phyloP scores from a whole-genome alignment of 1,140 invertebrate species.

The Mamestra configurata region DNA sequence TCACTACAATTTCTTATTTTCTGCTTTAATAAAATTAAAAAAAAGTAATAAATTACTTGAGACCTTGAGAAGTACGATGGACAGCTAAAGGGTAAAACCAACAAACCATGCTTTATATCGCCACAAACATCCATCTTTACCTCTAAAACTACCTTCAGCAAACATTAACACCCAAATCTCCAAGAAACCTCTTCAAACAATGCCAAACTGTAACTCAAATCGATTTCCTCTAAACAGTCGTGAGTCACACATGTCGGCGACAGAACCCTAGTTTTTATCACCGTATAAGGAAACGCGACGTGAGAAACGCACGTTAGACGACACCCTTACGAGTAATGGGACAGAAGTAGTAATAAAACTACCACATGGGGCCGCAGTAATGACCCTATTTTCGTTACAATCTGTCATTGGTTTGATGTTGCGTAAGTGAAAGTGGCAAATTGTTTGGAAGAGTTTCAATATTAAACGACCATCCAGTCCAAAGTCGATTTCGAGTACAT shows the following conservation, averaged over 20 bases:
- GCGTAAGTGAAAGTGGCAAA: neutral
- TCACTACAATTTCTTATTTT: no score
- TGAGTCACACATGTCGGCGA: conserved; percentile 25
- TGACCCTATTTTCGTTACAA: conserved; percentile 30
- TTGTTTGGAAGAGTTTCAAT: neutral
- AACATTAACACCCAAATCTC: neutral
- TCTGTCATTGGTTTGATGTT: conserved; percentile 10
- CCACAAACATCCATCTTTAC: no score
- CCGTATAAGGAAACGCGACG: conserved; percentile 23
- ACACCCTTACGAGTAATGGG: conserved; percentile 31
- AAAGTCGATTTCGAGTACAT: no score
- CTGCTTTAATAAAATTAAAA: no score
- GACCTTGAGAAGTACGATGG: no score
- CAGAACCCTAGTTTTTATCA: conserved; percentile 40
- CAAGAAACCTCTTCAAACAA: neutral
- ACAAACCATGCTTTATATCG: no score
- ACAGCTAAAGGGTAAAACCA: no score
- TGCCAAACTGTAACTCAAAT: neutral
- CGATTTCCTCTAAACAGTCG: conserved; percentile 11
- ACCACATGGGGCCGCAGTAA: conserved; percentile 46
- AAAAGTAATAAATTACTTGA: no score
- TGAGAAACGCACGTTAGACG: conserved; percentile 27
- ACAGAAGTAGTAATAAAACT: conserved; percentile 41
- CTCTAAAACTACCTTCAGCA: no score
- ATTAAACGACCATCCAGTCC: no score